Evolutionary conservation across 2,113 vertebrate genomes (phyloP).

Genomic region (Tenrec ecaudatus): DNA sequence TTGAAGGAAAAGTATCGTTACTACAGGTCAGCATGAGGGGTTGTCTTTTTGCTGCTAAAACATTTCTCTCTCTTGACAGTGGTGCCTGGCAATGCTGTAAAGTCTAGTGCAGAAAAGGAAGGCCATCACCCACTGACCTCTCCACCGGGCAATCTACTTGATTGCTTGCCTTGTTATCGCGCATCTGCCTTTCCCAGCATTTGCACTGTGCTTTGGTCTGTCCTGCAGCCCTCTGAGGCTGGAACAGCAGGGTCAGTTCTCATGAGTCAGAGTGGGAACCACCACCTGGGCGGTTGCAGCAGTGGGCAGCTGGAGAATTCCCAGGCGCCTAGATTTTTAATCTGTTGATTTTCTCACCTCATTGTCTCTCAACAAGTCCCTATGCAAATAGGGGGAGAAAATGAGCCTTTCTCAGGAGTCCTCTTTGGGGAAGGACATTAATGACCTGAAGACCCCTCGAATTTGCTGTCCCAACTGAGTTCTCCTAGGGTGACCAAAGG

Average conservation of each 20-base stretch:
- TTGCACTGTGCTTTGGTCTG: not conserved
- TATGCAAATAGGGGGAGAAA: not conserved
- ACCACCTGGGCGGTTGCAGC: not conserved
- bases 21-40: not conserved
- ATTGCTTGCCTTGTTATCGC: not conserved
- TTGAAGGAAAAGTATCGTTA: not conserved
- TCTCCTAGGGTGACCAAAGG: not conserved
- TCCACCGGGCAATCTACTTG: not conserved
- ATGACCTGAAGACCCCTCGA: not conserved
- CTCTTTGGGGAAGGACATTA: not conserved
- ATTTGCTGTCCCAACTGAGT: not conserved
- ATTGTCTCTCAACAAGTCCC: not conserved
- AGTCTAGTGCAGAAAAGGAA: not conserved
- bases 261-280: not conserved
- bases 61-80: not conserved
- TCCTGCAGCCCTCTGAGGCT: not conserved
- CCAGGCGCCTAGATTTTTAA: not conserved
- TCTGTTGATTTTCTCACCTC: not conserved
- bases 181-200: not conserved
- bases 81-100: not conserved
- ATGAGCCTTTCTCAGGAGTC: not conserved
- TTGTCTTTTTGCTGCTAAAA: not conserved
- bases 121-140: not conserved
- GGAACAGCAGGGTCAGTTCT: not conserved
- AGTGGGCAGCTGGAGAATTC: not conserved